phyloP scores from a whole-genome alignment of 1,140 invertebrate species.

The Tetragonula clypearis region DNA sequence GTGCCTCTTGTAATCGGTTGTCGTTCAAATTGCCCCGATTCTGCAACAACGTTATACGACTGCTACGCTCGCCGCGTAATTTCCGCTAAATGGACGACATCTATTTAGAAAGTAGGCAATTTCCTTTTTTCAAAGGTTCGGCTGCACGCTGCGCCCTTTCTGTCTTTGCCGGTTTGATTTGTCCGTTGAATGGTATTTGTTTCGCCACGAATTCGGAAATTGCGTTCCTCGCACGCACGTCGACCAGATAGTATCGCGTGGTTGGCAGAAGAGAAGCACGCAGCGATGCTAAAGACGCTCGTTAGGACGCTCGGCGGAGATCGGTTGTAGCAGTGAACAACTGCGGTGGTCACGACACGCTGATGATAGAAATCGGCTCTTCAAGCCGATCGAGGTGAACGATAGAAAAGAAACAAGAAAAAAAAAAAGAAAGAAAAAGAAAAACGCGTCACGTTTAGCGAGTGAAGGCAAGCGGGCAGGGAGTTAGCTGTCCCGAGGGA shows the following conservation, averaged over 20 bases:
- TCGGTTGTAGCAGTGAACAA: neutral
- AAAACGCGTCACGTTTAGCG: neutral
- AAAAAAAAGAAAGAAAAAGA: neutral
- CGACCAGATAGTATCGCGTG: neutral
- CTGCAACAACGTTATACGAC: slow-evolving; percentile 17
- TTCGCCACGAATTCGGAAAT: neutral
- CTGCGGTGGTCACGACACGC: neutral
- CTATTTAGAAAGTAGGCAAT: slow-evolving; percentile 31
- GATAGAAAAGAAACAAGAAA: neutral
- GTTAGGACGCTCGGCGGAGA: neutral
- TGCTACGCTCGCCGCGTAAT: slow-evolving; percentile 9
- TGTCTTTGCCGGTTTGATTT: neutral
- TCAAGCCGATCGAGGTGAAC: neutral
- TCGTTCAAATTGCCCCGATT: slow-evolving; percentile 39
- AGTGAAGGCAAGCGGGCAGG: neutral
- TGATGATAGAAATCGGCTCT: neutral
- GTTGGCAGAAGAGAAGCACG: neutral
- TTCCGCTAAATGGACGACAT: slow-evolving; percentile 1
- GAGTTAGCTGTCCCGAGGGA: slow-evolving; percentile 41
- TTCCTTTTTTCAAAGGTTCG: neutral
- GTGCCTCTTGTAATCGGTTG: slow-evolving; percentile 44
- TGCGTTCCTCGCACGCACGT: neutral
- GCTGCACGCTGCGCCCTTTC: neutral
- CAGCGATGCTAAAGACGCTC: neutral
- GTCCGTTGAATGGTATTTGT: neutral